Base-by-base conservation (phyloP, 2,797 vertebrate species). In the Parauchenoglanis punctatus region DNA sequence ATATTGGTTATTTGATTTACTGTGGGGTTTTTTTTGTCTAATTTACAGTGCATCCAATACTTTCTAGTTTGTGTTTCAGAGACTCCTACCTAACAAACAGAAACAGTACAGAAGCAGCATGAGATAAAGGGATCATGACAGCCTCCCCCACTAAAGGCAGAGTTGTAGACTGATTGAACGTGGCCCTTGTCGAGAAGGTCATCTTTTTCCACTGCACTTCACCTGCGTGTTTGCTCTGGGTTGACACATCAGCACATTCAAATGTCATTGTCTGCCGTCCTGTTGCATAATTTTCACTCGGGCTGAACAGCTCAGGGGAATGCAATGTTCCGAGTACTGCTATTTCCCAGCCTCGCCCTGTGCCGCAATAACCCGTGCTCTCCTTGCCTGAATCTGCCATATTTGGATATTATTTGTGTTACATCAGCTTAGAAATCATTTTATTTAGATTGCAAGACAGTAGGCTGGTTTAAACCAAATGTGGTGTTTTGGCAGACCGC, bases 151-250 rank as follows among this genome's bases (percentile, higher is more conserved):
- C 75, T 46, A 83, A 80, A 58, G 56, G 83, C 40, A 59, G 88
- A 87, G 67, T 84, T 49, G 40, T 58, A 81, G 82, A 85, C 73
- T 35, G 20, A 63, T 89, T 92, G 91, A 92, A 87, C 91, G 88
- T 88, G 85, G 85, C 90, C 90, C 93, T 92, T 93, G 93, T 95
- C 91, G 93, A 93, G 87, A 95, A 96, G 95, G 95, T 95, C 94
- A 96, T 95, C 94, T 93, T 91, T 95, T 96, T 95, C 95, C 93
- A 4, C 78, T 56, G 78, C 86, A 88, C 85, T 88, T 94, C 94
- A 95, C 93, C 89, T 93, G 91, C 86, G 89, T 73, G 52, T 86
- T 88, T 81, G 90, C 90, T 91, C 87, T 88, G 84, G 92, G 93
- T 93, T 93, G 93, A 88, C 72, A 68, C 80, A 91, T 94, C 93